A percentile compares a stretch with the other conserved stretches of the same genome.
These are phyloP conservation scores for Clinocottus analis DNA, from an alignment of 2,113 vertebrate species.

Conservation along the genomic window DNA sequence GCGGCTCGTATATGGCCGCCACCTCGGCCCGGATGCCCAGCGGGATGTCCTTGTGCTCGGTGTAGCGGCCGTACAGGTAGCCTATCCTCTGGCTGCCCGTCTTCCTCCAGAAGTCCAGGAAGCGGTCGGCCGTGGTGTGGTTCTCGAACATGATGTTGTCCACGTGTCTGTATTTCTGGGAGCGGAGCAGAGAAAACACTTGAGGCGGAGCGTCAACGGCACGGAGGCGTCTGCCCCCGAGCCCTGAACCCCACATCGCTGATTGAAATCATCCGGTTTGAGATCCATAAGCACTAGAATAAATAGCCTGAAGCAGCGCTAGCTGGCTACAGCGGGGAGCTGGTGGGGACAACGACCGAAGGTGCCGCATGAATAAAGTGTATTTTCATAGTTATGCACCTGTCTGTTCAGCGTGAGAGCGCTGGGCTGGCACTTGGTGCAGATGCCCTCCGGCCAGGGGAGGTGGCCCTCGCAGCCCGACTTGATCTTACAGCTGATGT, in stretches of 20 bases:
- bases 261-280: too few relatives aligned
- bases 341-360: too few relatives aligned
- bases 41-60: constrained; percentile 97
- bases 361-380: neutral
- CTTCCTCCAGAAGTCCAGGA: constrained; percentile 99
- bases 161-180: constrained; percentile 98
- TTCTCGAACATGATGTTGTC: constrained; percentile 99
- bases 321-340: too few relatives aligned
- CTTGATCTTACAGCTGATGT: constrained; percentile 99
- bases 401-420: constrained; percentile 98
- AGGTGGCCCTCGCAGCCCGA: constrained; percentile 96
- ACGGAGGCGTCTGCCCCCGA: too few relatives aligned
- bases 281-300: too few relatives aligned
- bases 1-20: constrained; percentile 97
- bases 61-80: constrained; percentile 94
- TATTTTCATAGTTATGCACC: constrained; percentile 27
- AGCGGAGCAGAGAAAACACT: constrained; percentile 5
- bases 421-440: constrained; percentile 98
- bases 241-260: too few relatives aligned
- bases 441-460: constrained; percentile 98
- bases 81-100: constrained; percentile 96
- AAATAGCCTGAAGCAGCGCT: too few relatives aligned
- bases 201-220: neutral
- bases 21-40: constrained; percentile 96
- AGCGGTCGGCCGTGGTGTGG: constrained; percentile 97